Base-by-base conservation (phyloP, 2,113 vertebrate genomes). In the Gobiocypris rarus region DNA sequence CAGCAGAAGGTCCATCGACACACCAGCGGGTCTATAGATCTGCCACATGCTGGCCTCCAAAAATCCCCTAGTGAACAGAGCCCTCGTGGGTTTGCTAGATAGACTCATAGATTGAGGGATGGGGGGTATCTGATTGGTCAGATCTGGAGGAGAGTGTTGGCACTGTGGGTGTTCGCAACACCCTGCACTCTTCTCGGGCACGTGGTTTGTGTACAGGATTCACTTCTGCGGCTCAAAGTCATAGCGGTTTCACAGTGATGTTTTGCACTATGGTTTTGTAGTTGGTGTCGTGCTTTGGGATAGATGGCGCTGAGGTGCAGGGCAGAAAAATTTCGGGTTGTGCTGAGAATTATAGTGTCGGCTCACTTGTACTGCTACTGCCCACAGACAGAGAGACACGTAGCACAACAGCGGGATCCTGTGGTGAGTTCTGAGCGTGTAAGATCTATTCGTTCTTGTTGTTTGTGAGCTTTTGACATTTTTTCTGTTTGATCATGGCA, bases 21-120 rank as follows among this genome's bases (percentile, higher is more conserved):
- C 77, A 61, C 52, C 24, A 83, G 78, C 26, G 15, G 71, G 78
- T 82, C 79, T 84, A 82, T 87, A 87, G 74, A 82, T 87, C 83
- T 34, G 22, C 13, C 34, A 19, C 70, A 41, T 15, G 41, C 83
- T 26, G 45, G 54, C 58, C 79, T 82, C 61, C 52, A 9, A 45
- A 26, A 45, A 52, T 48, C 45, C 48, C 71, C 58, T 19, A 3
- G 26, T 58, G 52, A n/a, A 82, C 71, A 71, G 61, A 75, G n/a
- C 83, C 31, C n/a, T 17, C 17, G 28, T 38, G 50, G 14, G 26
- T 26, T 13, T 26, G 79, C 70, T 74, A 52, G 75, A 50, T 69
- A 48, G 15, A 54, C 45, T 48, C 70, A 45, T 75, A 76, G 86
- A 81, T 77, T 63, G 59, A 58, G 31, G 63, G 79, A 82, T 50